Percentiles rank a stretch among this genome's conserved stretches.
Evolutionary conservation across 2,888 invertebrate genomes (phyloP).

Genomic region (Sisyra terminalis): DNA sequence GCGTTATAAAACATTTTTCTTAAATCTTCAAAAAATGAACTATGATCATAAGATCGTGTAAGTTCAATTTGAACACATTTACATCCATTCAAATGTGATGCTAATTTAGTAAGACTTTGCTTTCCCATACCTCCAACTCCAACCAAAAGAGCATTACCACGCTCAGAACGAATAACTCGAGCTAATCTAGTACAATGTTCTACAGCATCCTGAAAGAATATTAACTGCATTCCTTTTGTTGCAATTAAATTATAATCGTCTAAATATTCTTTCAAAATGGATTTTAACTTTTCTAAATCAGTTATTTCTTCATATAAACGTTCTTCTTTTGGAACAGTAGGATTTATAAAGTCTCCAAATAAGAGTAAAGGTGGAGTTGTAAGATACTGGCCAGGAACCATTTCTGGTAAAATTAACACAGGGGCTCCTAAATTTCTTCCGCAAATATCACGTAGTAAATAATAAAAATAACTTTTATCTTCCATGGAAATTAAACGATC

Average conservation of each 20-base stretch:
- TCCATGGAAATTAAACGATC: slow-evolving; percentile 70
- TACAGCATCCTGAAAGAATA: slow-evolving; percentile 77
- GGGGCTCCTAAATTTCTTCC: slow-evolving; percentile 41
- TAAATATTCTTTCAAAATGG: slow-evolving; percentile 43
- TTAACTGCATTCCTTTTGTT: slow-evolving; percentile 66
- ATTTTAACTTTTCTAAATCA: slow-evolving; percentile 52
- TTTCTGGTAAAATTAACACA: slow-evolving; percentile 41
- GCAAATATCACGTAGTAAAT: slow-evolving; percentile 50
- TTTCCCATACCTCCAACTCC: slow-evolving; percentile 85
- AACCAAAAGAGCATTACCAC: slow-evolving; percentile 77
- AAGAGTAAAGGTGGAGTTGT: slow-evolving; percentile 49
- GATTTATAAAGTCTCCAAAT: slow-evolving; percentile 73
- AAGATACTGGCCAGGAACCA: slow-evolving; percentile 28
- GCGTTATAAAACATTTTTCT: slow-evolving; percentile 63
- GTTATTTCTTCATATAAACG: slow-evolving; percentile 69
- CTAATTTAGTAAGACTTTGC: slow-evolving; percentile 70
- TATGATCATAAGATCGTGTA: slow-evolving; percentile 66
- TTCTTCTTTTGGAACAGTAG: slow-evolving; percentile 52
- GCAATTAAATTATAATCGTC: slow-evolving; percentile 67
- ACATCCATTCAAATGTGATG: slow-evolving; percentile 62
- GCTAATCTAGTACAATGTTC: slow-evolving; percentile 79
- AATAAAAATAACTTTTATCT: slow-evolving; percentile 68
- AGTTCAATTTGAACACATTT: slow-evolving; percentile 81
- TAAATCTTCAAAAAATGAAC: slow-evolving; percentile 72
- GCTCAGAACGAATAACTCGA: slow-evolving; percentile 66